These are phyloP conservation scores for Blomia tropicalis DNA, from an alignment of 2,888 invertebrate species.

Conservation along the genomic window DNA sequence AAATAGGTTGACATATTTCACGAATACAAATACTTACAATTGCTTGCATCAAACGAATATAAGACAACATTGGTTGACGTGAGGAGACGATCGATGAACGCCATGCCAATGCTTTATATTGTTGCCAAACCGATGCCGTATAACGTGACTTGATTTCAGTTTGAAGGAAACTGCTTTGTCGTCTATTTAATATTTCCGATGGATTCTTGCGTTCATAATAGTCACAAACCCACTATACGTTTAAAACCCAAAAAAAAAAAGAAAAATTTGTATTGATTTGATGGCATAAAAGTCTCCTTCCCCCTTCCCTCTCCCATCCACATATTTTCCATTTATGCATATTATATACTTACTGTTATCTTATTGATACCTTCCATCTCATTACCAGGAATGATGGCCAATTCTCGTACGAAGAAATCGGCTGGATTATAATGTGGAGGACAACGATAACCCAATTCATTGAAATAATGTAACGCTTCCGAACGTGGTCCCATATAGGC, in stretches of 20 bases:
- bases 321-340: too few relatives aligned
- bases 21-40: slow-evolving; percentile 48
- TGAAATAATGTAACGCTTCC: slow-evolving; percentile 37
- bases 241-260: background rate
- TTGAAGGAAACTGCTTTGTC: background rate
- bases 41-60: slow-evolving; percentile 72
- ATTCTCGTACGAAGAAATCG: slow-evolving; percentile 41
- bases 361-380: slow-evolving; percentile 36
- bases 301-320: too few relatives aligned
- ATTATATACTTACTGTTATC: slow-evolving; percentile 32
- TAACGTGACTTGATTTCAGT: slow-evolving; percentile 38
- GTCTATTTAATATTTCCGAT: too few relatives aligned
- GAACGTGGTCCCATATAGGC: slow-evolving; percentile 40
- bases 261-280: background rate
- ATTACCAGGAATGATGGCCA: slow-evolving; percentile 39
- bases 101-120: slow-evolving; percentile 76
- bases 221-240: slow-evolving; percentile 33
- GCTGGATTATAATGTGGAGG: slow-evolving; percentile 41
- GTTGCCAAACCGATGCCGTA: slow-evolving; percentile 69
- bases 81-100: slow-evolving; percentile 71
- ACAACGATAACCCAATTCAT: slow-evolving; percentile 35
- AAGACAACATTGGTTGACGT: slow-evolving; percentile 75
- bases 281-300: too few relatives aligned
- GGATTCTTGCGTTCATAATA: slow-evolving; percentile 31
- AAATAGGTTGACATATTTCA: slow-evolving; percentile 1